Percentiles rank a stretch among this genome's conserved stretches.
These are phyloP conservation scores for Hirtodrosophila duncani DNA, from an alignment of 2,888 invertebrate species.

Conservation along the genomic window DNA sequence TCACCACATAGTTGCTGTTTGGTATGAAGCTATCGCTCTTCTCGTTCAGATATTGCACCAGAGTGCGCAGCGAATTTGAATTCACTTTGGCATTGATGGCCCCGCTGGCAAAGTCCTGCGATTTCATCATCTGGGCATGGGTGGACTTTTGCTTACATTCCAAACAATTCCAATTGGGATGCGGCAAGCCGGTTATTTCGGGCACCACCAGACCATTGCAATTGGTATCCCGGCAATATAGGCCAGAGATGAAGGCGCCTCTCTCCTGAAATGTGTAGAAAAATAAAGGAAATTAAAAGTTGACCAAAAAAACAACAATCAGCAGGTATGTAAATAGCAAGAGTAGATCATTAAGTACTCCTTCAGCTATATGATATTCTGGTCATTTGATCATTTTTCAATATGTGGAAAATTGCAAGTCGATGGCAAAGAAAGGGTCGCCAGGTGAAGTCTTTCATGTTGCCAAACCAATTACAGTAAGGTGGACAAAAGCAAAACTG, in stretches of 20 bases:
- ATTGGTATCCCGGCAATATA: constrained; percentile 79
- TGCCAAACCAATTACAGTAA: too few relatives aligned
- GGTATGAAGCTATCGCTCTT: constrained; percentile 75
- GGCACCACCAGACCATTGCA: constrained; percentile 79
- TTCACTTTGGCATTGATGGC: constrained; percentile 76
- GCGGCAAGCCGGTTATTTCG: constrained; percentile 81
- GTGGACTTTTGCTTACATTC: constrained; percentile 79
- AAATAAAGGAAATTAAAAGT: not conserved
- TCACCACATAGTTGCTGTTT: constrained; percentile 73
- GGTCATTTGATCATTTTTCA: too few relatives aligned
- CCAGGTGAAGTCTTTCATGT: too few relatives aligned
- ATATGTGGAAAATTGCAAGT: too few relatives aligned
- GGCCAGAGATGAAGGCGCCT: constrained; percentile 73
- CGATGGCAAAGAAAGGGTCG: too few relatives aligned
- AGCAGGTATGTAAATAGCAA: not conserved
- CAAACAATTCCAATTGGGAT: constrained; percentile 83
- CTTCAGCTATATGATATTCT: too few relatives aligned
- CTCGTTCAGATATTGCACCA: constrained; percentile 74
- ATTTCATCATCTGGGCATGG: constrained; percentile 74
- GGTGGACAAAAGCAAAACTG: too few relatives aligned
- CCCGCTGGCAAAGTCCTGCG: constrained; percentile 75
- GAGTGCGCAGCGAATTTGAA: constrained; percentile 66
- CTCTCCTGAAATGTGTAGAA: constrained; percentile 67
- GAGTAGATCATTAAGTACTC: too few relatives aligned
- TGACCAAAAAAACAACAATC: not conserved